Evolutionary conservation across 2,113 vertebrate genomes (phyloP).

Genomic region (Craseonycteris thonglongyai): DNA sequence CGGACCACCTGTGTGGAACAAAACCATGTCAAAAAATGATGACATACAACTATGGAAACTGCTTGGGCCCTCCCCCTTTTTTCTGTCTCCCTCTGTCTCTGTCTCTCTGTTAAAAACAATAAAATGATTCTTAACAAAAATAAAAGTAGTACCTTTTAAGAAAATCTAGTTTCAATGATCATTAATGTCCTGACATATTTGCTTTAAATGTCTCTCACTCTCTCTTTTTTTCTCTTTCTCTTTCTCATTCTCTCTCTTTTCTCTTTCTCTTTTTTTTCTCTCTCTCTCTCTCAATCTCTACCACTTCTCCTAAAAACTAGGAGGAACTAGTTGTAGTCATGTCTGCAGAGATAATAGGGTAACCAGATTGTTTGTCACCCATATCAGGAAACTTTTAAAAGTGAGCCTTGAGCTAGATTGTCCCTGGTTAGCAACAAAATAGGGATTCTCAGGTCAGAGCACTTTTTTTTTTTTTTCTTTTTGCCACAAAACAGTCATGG

Average conservation of each 20-base stretch:
- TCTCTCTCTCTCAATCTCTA: not conserved
- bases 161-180: not conserved
- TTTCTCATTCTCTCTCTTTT: too few relatives aligned
- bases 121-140: too few relatives aligned
- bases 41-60: too few relatives aligned
- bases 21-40: too few relatives aligned
- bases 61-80: too few relatives aligned
- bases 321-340: not conserved
- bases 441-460: not conserved
- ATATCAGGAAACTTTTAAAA: not conserved
- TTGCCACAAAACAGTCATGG: not conserved
- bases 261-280: not conserved
- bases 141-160: not conserved
- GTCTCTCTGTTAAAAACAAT: too few relatives aligned
- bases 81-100: too few relatives aligned
- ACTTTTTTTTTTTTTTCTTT: not conserved
- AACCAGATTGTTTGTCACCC: not conserved
- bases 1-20: too few relatives aligned
- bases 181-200: not conserved
- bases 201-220: not conserved
- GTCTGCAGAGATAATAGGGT: not conserved
- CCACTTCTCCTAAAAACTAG: not conserved
- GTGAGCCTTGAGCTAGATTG: too few relatives aligned
- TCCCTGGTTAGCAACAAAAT: not conserved
- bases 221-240: not conserved